Conservation (phyloP, 2,113 vertebrate species). For the Eptesicus fuscus region DNA sequence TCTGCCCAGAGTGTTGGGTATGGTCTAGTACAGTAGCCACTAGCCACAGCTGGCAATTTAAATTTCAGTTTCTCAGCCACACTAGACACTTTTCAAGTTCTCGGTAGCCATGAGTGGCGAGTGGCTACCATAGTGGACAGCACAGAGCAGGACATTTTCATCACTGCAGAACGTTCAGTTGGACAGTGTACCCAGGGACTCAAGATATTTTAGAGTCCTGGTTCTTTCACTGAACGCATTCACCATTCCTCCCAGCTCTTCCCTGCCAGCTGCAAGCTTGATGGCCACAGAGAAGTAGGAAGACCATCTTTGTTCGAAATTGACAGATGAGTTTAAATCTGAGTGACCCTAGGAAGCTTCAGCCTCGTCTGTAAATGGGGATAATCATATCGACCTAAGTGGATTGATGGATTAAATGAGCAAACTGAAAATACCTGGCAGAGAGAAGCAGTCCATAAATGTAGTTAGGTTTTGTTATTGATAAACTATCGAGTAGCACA, state of each 20-base stretch:
- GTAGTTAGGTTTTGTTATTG: neutral
- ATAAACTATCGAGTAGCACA: neutral
- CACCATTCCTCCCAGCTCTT: neutral
- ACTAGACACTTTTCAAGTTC: neutral
- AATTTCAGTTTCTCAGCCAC: slow-evolving; percentile 9
- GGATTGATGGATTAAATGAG: neutral
- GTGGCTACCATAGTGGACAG: neutral
- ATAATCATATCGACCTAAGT: neutral
- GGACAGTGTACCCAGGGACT: neutral
- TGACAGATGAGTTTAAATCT: slow-evolving; percentile 7
- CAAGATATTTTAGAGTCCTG: neutral
- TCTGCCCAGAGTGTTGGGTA: neutral
- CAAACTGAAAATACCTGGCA: neutral
- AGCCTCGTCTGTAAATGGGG: neutral
- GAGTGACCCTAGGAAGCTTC: neutral
- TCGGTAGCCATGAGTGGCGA: neutral
- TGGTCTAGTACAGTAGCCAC: neutral
- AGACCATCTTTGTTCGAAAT: neutral
- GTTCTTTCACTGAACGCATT: neutral
- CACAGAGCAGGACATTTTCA: neutral
- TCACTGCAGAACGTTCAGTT: neutral
- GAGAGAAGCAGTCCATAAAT: neutral
- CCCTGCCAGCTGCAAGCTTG: neutral
- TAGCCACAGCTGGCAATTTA: neutral
- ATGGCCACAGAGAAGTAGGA: neutral